Conservation (phyloP, 1,140 invertebrate genomes). For the Cherax destructor region DNA sequence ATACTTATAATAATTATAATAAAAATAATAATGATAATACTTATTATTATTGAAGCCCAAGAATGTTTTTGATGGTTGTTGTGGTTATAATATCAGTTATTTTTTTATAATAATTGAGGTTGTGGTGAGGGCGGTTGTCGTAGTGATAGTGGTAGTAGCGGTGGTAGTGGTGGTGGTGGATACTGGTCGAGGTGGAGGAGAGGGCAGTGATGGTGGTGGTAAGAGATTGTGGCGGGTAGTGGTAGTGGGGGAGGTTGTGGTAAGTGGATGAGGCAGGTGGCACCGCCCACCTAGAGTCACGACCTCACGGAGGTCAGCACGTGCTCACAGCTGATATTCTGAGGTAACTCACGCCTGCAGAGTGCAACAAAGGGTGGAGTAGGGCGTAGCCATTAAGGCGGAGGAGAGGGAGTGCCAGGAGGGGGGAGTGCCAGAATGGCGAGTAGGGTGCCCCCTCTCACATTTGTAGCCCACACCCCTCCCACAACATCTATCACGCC, state of each 20-base stretch:
- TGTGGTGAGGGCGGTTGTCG: no score
- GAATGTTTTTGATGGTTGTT: no score
- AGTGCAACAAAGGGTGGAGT: background rate
- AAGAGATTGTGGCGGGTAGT: background rate
- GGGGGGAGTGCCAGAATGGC: background rate
- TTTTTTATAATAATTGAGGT: no score
- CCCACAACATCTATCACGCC: no score
- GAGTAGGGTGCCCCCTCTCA: no score
- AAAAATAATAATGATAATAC: no score
- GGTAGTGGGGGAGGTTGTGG: background rate
- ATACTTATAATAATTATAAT: no score
- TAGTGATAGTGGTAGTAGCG: no score
- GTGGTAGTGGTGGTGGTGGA: no score
- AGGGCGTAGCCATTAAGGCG: background rate
- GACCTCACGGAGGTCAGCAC: background rate
- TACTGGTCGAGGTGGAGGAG: background rate
- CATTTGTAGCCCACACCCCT: no score
- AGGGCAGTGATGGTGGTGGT: background rate
- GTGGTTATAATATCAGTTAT: no score
- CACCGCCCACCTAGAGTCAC: slow-evolving; percentile 5
- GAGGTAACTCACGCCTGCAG: background rate
- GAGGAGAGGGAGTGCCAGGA: background rate
- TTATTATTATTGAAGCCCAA: no score
- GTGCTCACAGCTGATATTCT: slow-evolving; percentile 9
- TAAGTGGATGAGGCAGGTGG: background rate